These are phyloP conservation scores for Syritta pipiens DNA, from an alignment of 2,888 invertebrate genomes.

Conservation along the genomic window DNA sequence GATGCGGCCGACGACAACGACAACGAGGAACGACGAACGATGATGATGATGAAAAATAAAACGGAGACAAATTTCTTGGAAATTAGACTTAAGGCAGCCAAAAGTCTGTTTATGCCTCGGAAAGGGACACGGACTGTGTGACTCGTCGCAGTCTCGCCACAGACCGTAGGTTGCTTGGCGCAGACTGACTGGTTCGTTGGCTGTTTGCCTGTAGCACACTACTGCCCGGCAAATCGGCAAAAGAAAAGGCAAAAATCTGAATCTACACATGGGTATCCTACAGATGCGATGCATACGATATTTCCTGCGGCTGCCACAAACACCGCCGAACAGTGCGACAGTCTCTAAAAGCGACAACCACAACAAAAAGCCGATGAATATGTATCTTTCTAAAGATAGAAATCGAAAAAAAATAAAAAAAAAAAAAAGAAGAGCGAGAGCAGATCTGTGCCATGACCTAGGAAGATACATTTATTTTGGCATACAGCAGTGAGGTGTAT, in stretches of 20 bases:
- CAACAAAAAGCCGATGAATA: constrained; percentile 28
- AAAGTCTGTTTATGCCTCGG: constrained; percentile 46
- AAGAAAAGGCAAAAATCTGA: constrained; percentile 2
- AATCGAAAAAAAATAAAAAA: neutral
- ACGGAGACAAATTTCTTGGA: constrained; percentile 65
- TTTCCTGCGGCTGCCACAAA: neutral
- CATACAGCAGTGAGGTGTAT: constrained; percentile 3
- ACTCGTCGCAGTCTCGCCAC: constrained; percentile 40
- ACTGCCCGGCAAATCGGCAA: constrained; percentile 11
- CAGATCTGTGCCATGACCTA: constrained; percentile 66
- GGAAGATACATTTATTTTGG: constrained; percentile 47
- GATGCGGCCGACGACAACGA: neutral
- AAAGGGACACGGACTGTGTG: constrained; percentile 39
- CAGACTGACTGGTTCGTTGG: constrained; percentile 58
- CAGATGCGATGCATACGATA: neutral
- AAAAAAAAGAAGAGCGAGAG: neutral
- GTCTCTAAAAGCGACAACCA: neutral
- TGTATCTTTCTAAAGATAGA: constrained; percentile 30
- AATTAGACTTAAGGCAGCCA: constrained; percentile 58
- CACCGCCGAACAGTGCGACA: neutral
- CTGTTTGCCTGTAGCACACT: constrained; percentile 47
- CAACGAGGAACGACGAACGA: neutral
- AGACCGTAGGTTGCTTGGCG: constrained; percentile 25
- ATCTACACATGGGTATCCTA: no score
- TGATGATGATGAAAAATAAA: constrained; percentile 16